Evolutionary conservation across 2,888 invertebrate species (phyloP), one percentile per base, ranked within the genome.

Genomic region (Trypoxylon attenuatum): DNA sequence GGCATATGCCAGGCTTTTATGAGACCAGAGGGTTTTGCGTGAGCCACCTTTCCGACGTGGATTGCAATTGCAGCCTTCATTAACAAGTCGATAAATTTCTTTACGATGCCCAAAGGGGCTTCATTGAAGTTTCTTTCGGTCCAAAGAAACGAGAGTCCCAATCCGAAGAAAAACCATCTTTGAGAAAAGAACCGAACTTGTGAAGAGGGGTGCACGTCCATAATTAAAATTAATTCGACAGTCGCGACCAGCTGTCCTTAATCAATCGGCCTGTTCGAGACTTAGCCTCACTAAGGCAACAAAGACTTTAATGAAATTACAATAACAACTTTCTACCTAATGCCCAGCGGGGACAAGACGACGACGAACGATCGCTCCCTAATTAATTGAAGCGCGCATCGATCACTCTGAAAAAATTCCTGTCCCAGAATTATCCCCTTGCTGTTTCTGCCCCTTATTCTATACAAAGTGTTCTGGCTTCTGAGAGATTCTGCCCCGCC

Each of bases 141-240:
- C 25, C 25, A 8, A 8, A 38, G 60, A 22, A 47, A 42, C 27
- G 16, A 33, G 60, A 53, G 53, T 33, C 42, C 38, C 42, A 33
- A 41, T 22, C 13, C 22, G 33, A 54, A 50, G 42, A 60, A 54
- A 39, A 39, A 49, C 27, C 27, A 61, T 61, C 54, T 55, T 55
- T 64, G 50, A 54, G 15, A 46, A 39, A 38, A 41, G 3, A 13
- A 2, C 5, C 4, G 18, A 15, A 25, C 41, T 18, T 29, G 39
- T 53, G 57, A 57, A 49, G 45, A 53, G 51, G 21, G 19, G 43
- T 2, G 39, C n/a, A 45, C 10, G 13, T 41, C 15, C 22, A 25
- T 61, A 69, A 72, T 51, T 72, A 57, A 65, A 69, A 62, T 59
- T 69, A 71, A 72, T 69, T 69, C 65, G 55, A 64, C 58, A 58